These are phyloP conservation scores for Neotoma lepida DNA, from an alignment of 2,113 vertebrate species.

Conservation along the genomic window DNA sequence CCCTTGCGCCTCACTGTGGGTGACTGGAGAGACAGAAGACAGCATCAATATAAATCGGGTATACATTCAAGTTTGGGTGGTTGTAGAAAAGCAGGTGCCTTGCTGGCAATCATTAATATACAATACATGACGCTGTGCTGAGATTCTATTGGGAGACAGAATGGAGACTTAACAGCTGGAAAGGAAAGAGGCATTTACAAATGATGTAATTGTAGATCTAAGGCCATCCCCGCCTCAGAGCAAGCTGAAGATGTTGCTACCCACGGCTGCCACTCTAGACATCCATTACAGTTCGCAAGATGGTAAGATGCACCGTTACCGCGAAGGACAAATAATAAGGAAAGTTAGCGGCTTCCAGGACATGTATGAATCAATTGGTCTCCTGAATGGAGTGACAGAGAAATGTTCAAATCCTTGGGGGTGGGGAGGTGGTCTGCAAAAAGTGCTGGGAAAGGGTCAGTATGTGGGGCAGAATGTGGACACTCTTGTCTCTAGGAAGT, in stretches of 20 bases:
- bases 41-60: neutral
- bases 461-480: fast-evolving
- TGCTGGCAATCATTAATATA: fast-evolving
- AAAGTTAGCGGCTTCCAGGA: neutral
- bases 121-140: fast-evolving
- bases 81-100: neutral
- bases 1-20: neutral
- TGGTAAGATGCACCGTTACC: neutral
- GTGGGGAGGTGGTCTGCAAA: fast-evolving
- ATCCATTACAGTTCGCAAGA: neutral
- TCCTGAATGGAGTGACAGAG: too few relatives aligned
- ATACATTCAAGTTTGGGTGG: neutral
- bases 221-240: fast-evolving
- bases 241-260: neutral
- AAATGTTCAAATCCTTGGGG: too few relatives aligned
- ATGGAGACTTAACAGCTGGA: too few relatives aligned
- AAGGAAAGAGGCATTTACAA: neutral
- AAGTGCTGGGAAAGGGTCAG: neutral
- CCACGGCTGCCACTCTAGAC: too few relatives aligned
- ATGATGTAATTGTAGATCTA: fast-evolving
- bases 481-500: neutral
- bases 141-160: neutral
- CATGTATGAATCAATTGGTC: neutral
- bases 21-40: neutral
- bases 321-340: fast-evolving